Evolutionary conservation across 2,797 vertebrate genomes (phyloP), one percentile per base, ranked within the genome.

Genomic region (Pangasius sanitwongsei): DNA sequence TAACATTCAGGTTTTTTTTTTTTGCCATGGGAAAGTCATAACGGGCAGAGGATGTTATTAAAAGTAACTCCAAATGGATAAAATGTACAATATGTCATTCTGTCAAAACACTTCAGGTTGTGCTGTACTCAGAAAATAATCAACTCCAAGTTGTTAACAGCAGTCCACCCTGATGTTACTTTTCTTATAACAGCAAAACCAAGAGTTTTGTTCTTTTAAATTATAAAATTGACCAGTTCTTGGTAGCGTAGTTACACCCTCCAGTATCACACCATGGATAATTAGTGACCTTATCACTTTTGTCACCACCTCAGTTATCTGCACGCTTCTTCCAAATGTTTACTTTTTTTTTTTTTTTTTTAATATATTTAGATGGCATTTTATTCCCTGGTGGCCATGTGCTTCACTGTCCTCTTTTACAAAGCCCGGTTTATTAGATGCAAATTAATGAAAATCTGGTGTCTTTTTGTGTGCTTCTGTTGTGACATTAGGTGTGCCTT

Each of bases 371-470:
- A 25, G 81, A n/a, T 44, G 57, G 34, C 37, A 63, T 83, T 83
- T 63, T 83, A 83, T n/a, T 63, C 34, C 9, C 11, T 6, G 69
- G 25, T 70, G 74, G 70, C 44, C 59, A 70, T n/a, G 82, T 86
- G 37, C 6, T 63, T 34, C 81, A 63, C 37, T 83, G 80, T 34
- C 86, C 31, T 41, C 61, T 65, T 67, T 70, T 70, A 80, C 41
- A 83, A 59, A 87, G 55, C 44, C 61, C 28, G n/a, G 31, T 87
- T 85, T 41, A 87, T 90, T 83, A 89, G 31, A 89, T 90, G 87
- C 85, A 89, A 90, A 90, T 90, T 37, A 85, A 85, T 85, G 84
- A 87, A 91, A 92, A 90, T 53, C 28, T 31, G 83, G 83, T 86
- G 31, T 89, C 67, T 85, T 85, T 89, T 78, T 81, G 31, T 85